These are phyloP conservation scores for Coptodon bakossiorum DNA, from an alignment of 2,113 vertebrate species.

Conservation along the genomic window DNA sequence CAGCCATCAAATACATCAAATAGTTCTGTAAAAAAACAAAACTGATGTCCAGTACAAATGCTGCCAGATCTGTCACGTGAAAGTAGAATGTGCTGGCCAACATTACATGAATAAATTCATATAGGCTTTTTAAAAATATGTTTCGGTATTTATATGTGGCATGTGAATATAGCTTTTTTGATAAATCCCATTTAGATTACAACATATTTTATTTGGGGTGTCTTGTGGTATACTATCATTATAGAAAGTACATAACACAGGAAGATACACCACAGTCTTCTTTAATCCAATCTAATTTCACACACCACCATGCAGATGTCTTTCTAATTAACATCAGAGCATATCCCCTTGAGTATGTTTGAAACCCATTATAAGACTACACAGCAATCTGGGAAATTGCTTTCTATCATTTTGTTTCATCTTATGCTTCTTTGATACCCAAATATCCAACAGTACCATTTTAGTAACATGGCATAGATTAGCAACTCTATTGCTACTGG, in stretches of 20 bases:
- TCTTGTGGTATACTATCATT: background rate
- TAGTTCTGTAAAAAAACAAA: background rate
- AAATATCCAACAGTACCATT: background rate
- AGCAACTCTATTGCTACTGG: background rate
- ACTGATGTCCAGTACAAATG: background rate
- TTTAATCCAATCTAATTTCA: slow-evolving; percentile 38
- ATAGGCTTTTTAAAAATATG: background rate
- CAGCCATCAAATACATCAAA: background rate
- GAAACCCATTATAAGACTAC: slow-evolving; percentile 9
- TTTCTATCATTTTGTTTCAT: slow-evolving; percentile 37
- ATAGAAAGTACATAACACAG: background rate
- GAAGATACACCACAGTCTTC: background rate
- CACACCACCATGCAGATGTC: slow-evolving; percentile 35
- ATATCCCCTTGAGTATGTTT: slow-evolving; percentile 14
- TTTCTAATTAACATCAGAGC: slow-evolving; percentile 33
- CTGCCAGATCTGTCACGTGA: background rate
- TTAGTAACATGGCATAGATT: background rate
- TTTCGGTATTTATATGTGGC: background rate
- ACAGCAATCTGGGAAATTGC: slow-evolving; percentile 39
- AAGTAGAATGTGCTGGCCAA: background rate
- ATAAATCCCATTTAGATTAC: background rate
- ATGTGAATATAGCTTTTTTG: background rate
- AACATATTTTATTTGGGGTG: background rate
- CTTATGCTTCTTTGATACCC: slow-evolving; percentile 22
- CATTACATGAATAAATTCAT: background rate